A percentile compares a stretch with the other conserved stretches of the same genome.
These are phyloP conservation scores for Columba livia DNA, from an alignment of 2,113 vertebrate genomes.

Conservation along the genomic window DNA sequence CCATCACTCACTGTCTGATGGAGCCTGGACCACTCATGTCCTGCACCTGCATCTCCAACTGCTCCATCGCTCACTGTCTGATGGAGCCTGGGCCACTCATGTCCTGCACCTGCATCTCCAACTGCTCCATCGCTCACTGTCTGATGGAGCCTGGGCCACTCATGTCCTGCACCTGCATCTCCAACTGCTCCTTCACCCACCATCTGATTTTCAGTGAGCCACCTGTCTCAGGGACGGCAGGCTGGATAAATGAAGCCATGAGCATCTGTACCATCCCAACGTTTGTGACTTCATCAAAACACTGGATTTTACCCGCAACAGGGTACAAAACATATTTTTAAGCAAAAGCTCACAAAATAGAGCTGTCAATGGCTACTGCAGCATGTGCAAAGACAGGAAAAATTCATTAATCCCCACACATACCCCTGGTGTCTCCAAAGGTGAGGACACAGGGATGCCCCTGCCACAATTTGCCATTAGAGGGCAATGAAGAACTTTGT, in stretches of 20 bases:
- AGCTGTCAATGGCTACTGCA: neutral
- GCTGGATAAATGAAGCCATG: accelerated
- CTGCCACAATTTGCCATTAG: constrained; percentile 29
- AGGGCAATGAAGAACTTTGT: constrained; percentile 19
- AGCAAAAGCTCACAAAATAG: neutral
- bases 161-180: too few species aligned
- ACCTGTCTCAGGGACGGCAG: neutral
- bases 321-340: neutral
- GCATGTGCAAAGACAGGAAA: neutral
- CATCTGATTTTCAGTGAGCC: accelerated
- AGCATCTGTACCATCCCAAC: accelerated
- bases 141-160: too few species aligned
- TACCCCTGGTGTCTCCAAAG: neutral
- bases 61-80: too few species aligned
- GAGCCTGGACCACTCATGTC: too few species aligned
- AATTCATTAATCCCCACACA: accelerated
- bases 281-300: neutral
- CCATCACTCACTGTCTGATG: too few species aligned
- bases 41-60: too few species aligned
- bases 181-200: neutral
- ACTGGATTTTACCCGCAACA: accelerated
- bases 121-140: too few species aligned
- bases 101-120: too few species aligned
- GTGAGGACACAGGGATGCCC: neutral
- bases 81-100: too few species aligned